Conservation (phyloP, 2,113 vertebrate genomes). For the Prolemur simus region DNA sequence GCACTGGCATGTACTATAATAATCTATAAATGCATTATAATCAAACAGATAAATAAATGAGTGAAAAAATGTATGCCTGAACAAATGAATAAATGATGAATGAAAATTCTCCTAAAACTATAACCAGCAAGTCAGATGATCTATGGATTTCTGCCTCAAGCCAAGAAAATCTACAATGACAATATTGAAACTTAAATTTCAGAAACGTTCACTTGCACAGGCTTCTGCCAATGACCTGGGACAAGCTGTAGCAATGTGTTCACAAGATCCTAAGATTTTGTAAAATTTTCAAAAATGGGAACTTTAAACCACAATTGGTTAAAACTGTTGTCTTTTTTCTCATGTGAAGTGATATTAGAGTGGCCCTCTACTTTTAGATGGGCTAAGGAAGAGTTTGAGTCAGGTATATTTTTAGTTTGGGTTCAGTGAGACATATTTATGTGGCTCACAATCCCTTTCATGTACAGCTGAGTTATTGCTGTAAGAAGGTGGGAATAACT, state of each 20-base stretch:
- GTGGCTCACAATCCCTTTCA: neutral
- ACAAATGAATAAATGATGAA: neutral
- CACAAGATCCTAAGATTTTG: neutral
- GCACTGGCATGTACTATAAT: neutral
- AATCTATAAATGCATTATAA: neutral
- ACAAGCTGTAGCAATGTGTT: neutral
- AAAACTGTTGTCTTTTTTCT: neutral
- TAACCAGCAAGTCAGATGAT: neutral
- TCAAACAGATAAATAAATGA: neutral
- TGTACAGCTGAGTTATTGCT: neutral
- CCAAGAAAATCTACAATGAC: neutral
- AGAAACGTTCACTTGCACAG: neutral
- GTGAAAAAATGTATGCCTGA: neutral
- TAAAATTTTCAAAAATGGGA: neutral
- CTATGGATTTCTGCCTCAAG: neutral
- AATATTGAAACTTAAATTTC: neutral
- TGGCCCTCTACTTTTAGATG: neutral
- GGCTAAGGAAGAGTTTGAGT: neutral
- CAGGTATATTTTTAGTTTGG: neutral
- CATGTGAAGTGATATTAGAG: neutral
- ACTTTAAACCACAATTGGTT: neutral
- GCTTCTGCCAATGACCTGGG: neutral
- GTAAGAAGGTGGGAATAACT: neutral
- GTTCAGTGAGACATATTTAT: neutral
- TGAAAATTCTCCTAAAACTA: neutral